phyloP scores from a whole-genome alignment of 2,797 vertebrate species.

The Poeciliopsis infans region DNA sequence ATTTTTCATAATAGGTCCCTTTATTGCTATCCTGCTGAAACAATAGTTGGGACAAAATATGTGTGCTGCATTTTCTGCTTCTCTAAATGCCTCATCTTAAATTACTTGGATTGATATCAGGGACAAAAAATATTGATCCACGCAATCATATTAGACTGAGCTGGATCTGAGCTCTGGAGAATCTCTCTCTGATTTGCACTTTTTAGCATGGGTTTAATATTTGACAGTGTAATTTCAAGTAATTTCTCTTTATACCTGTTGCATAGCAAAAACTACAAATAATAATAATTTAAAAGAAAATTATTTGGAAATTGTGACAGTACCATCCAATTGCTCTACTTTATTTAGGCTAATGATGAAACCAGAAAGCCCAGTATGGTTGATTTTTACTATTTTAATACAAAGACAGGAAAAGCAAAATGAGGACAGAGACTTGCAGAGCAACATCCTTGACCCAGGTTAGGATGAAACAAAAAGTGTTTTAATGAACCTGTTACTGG shows the following conservation, averaged over 20 bases:
- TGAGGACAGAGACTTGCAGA: neutral
- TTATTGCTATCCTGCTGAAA: neutral
- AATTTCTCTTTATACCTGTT: neutral
- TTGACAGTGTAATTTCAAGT: neutral
- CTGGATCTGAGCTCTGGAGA: neutral
- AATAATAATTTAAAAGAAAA: neutral
- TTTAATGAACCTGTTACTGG: neutral
- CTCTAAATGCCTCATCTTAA: neutral
- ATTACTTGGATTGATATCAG: neutral
- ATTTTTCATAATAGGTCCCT: too few species aligned
- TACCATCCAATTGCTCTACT: too few species aligned
- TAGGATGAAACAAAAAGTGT: neutral
- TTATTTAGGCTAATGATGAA: neutral
- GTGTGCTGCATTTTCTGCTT: neutral
- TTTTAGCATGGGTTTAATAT: neutral
- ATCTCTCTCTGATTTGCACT: neutral
- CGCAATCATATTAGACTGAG: neutral
- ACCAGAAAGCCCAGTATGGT: neutral
- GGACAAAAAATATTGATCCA: slow-evolving; percentile 3
- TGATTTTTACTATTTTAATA: slow-evolving; percentile 1
- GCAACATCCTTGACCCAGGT: neutral
- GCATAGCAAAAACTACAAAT: neutral
- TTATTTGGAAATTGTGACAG: neutral
- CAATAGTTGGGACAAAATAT: neutral
- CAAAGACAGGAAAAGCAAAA: neutral